These are phyloP conservation scores for Amniataba percoides DNA, from an alignment of 2,797 vertebrate species.

Conservation along the genomic window DNA sequence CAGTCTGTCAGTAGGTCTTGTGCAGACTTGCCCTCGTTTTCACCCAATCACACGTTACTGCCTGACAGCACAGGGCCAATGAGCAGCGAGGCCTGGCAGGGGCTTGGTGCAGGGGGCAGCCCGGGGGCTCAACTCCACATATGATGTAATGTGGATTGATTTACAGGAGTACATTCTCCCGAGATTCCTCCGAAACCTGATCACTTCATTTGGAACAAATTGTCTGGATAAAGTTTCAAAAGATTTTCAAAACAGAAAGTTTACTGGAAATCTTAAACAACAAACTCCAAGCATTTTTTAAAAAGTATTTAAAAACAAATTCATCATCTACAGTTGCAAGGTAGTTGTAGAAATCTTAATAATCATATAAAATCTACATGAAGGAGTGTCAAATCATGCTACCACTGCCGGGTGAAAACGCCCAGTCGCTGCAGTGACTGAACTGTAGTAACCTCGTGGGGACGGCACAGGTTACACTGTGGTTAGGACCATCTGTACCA, in stretches of 20 bases:
- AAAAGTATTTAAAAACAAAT: neutral
- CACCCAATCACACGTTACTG: constrained; percentile 72
- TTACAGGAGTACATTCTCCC: constrained; percentile 40
- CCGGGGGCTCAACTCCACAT: constrained; percentile 44
- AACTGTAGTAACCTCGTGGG: constrained; percentile 70
- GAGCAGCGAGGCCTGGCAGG: constrained; percentile 46
- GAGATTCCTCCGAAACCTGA: constrained; percentile 11
- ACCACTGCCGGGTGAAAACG: neutral
- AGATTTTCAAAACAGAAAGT: neutral
- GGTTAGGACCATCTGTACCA: constrained; percentile 54
- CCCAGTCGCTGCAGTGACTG: constrained; percentile 35
- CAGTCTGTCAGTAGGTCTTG: constrained; percentile 77
- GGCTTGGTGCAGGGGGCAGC: constrained; percentile 77
- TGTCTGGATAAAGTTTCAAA: constrained; percentile 4
- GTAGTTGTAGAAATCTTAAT: neutral
- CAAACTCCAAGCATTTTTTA: neutral
- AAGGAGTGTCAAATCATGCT: neutral
- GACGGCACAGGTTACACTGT: constrained; percentile 41
- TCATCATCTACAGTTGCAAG: neutral
- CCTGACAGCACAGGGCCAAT: constrained; percentile 72
- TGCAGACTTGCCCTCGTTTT: constrained; percentile 81
- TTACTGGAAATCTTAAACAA: neutral
- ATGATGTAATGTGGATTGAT: constrained; percentile 67
- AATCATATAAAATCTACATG: neutral
- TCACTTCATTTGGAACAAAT: neutral